These are phyloP conservation scores for Manduca sexta DNA, from an alignment of 1,140 invertebrate species.

Conservation along the genomic window DNA sequence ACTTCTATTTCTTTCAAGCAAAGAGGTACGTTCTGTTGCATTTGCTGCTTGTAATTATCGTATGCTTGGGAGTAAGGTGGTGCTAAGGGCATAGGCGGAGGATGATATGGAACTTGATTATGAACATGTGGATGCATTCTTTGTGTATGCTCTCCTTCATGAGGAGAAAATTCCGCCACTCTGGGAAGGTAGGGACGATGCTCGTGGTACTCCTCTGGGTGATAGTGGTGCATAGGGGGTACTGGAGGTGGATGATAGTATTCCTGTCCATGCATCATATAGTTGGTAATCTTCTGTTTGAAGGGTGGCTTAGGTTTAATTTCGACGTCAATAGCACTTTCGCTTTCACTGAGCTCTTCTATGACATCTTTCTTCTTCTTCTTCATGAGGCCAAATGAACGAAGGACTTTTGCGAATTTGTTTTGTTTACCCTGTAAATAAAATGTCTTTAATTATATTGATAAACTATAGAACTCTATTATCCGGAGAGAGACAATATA, in stretches of 20 bases:
- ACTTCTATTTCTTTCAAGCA: constrained; percentile 64
- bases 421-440: constrained; percentile 37
- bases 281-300: constrained; percentile 45
- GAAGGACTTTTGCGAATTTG: constrained; percentile 37
- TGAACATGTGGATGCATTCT: constrained; percentile 10
- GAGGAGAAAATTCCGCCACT: not conserved
- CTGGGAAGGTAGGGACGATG: constrained; percentile 11
- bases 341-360: constrained; percentile 44
- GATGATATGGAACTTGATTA: constrained; percentile 2
- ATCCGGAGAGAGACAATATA: no score
- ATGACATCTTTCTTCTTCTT: constrained; percentile 50
- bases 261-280: constrained; percentile 44
- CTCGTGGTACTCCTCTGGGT: constrained; percentile 2
- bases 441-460: constrained; percentile 1
- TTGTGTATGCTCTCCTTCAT: not conserved
- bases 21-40: constrained; percentile 42
- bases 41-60: constrained; percentile 21
- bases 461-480: no score
- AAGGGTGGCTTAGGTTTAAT: constrained; percentile 27
- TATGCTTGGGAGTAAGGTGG: constrained; percentile 28
- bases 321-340: constrained; percentile 31
- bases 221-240: constrained; percentile 2
- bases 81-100: constrained; percentile 13
- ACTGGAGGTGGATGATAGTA: constrained; percentile 36
- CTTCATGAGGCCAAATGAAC: constrained; percentile 36